Evolutionary conservation across 2,888 invertebrate species (phyloP), one percentile per base, ranked within the genome.

Genomic region (Rugalucina vietnamica): DNA sequence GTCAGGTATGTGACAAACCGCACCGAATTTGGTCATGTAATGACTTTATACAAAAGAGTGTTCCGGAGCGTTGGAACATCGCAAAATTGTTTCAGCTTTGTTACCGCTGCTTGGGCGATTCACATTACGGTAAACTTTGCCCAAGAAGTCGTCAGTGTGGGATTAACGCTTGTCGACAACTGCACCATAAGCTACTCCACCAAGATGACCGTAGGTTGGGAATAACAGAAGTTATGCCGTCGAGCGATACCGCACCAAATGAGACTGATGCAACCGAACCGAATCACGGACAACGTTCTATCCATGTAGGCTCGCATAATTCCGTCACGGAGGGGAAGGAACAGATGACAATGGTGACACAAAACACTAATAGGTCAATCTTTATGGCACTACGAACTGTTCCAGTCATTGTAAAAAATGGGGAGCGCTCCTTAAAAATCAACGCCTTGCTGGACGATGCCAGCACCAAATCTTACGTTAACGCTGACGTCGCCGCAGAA

Each of bases 171-270:
- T 83, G 79, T 37, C n/a, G 1, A 21, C 76, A 65, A 50, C 27
- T 39, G 1, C 83, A 83, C 70, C 70, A 83, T 34, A 79, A 75
- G 69, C 50, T 83, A 12, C 34, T 83, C 21, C 83, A 79, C 37
- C 10, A 27, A 43, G 50, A 12, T 21, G 39, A 57, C 18, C 10
- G 39, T 8, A 76, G 70, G 36, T 12, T 32, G 29, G 50, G 18
- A 34, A 37, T 14, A 3, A 21, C 37, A 1, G 27, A 14, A 29
- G 5, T 2, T 1, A 60, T 27, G 27, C 24, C 3, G 10, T 24
- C 29, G 60, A 60, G 14, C 60, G 21, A 65, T 12, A 14, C 14
- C 24, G 43, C n/a, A 43, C 43, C 43, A 18, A 43, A 43, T 8
- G 43, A 8, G 12, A 24, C n/a, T 54, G 54, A 43, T 43, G 18